Base-by-base conservation (phyloP, 2,888 invertebrate species). In the Dasysyrphus tricinctus region DNA sequence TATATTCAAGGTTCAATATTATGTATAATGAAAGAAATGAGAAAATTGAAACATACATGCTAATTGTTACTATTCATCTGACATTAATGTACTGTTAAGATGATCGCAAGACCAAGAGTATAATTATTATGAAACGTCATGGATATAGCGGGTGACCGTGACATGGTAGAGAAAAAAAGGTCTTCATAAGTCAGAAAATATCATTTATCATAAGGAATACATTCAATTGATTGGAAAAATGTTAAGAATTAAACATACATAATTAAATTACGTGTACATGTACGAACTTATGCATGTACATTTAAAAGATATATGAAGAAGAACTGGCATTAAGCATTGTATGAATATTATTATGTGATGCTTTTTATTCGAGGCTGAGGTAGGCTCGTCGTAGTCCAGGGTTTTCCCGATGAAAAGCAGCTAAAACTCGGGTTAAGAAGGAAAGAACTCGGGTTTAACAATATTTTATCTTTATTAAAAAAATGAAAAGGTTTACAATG, bases 1-100 rank as follows among this genome's bases (percentile, higher is more conserved):
- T n/a, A n/a, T n/a, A 12, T 72, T 80, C 80, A 84, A 84, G 84
- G 84, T 57, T 65, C 11, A 19, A 42, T 11, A 5, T 0, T 51
- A 37, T 19, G 59, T 42, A n/a, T 32, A n/a, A 19, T 61, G 34
- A 29, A 14, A 49, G 24, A 73, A 72, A 39, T 56, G 16, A 42
- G 37, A 34, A 70, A 76, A 80, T 70, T 80, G 61, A 51, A 70
- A 42, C 69, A 69, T 56, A 70, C 69, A 49, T 49, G 54, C 39
- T 16, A n/a, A 47, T 63, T 70, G 19, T 80, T 63, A 49, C 42
- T 39, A 61, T 54, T 80, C 57, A 72, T 77, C 63, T 49, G 81
- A 54, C 69, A 39, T 67, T 67, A 67, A 1, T 9, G 5, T 7
- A 19, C 14, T 37, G 4, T 34, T 19, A 14, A 3, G 47, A 47